These are phyloP conservation scores for Tringa solitaria DNA, from an alignment of 2,113 vertebrate species.

Conservation along the genomic window DNA sequence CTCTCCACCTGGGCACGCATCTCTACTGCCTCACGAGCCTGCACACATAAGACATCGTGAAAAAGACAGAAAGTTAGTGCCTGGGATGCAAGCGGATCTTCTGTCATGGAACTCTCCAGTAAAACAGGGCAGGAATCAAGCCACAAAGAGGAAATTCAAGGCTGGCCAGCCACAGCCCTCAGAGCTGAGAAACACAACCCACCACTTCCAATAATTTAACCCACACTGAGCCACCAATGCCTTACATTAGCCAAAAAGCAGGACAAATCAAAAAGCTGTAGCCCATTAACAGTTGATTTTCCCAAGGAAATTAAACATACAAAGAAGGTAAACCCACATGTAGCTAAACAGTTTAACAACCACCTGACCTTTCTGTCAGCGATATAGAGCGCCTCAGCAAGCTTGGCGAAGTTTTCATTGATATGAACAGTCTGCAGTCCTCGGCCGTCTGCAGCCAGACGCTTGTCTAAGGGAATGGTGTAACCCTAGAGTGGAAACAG, in stretches of 20 bases:
- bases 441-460: slow-evolving; percentile 93
- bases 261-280: not conserved
- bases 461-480: slow-evolving; percentile 97
- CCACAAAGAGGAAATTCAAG: not conserved
- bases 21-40: slow-evolving; percentile 98
- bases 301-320: not conserved
- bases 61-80: not conserved
- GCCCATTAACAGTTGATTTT: not conserved
- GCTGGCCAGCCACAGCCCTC: not conserved
- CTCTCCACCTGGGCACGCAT: slow-evolving; percentile 98
- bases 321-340: not conserved
- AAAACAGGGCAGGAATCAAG: not conserved
- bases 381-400: slow-evolving; percentile 96
- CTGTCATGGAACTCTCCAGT: not conserved
- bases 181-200: not conserved
- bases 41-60: not conserved
- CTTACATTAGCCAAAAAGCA: not conserved
- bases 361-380: slow-evolving; percentile 92
- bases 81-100: not conserved
- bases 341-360: not conserved
- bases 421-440: slow-evolving; percentile 97
- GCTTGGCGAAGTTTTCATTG: slow-evolving; percentile 97
- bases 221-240: not conserved
- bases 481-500: slow-evolving; percentile 83
- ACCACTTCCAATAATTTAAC: not conserved